These are phyloP conservation scores for Troglohyphantes excavatus DNA, from an alignment of 2,888 invertebrate species.

Conservation along the genomic window DNA sequence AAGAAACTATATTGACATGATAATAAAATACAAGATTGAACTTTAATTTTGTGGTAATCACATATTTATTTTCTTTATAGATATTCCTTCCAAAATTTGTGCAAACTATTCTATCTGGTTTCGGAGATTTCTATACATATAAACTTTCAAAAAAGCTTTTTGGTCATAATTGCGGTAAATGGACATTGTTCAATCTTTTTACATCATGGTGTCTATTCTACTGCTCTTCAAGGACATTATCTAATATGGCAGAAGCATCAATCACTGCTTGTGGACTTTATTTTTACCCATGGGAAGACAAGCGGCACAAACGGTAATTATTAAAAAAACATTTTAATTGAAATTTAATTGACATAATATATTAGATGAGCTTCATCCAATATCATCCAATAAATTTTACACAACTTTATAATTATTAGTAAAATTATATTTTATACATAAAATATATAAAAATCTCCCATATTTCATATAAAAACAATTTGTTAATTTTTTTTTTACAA, in stretches of 20 bases:
- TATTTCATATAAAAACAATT: too few species aligned
- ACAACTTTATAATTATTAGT: too few species aligned
- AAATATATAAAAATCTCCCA: too few species aligned
- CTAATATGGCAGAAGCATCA: slow-evolving; percentile 93
- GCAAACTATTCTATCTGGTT: slow-evolving; percentile 90
- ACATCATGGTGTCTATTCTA: slow-evolving; percentile 97
- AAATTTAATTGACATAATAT: too few species aligned
- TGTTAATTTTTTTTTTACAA: too few species aligned
- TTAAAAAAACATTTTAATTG: neutral
- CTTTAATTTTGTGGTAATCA: too few species aligned
- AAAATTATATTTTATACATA: too few species aligned
- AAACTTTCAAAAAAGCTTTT: slow-evolving; percentile 83
- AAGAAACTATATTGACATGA: too few species aligned
- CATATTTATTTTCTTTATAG: slow-evolving; percentile 83
- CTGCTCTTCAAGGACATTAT: slow-evolving; percentile 92
- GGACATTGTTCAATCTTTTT: slow-evolving; percentile 89
- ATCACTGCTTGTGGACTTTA: slow-evolving; percentile 91
- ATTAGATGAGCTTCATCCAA: too few species aligned
- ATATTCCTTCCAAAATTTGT: slow-evolving; percentile 89
- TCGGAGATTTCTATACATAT: slow-evolving; percentile 89
- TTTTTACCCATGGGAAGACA: slow-evolving; percentile 84
- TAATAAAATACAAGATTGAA: too few species aligned
- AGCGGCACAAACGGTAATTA: slow-evolving; percentile 22
- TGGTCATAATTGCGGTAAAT: slow-evolving; percentile 84
- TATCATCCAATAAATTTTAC: too few species aligned